Evolutionary conservation across 2,888 invertebrate genomes (phyloP), one percentile per base, ranked within the genome.

Genomic region (Cataglyphis rosenhaueri): DNA sequence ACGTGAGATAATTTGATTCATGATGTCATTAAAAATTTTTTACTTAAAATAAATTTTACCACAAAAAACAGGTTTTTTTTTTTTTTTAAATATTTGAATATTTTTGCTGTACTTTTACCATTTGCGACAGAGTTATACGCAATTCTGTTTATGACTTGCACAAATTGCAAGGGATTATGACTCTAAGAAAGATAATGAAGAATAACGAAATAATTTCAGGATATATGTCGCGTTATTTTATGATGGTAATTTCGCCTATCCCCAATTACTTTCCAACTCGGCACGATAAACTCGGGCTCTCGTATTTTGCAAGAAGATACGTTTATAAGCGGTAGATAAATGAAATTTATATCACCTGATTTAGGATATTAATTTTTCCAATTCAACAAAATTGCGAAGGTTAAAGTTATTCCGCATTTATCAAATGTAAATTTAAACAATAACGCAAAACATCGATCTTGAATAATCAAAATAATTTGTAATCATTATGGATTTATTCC

Each of bases 361-460:
- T 76, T 66, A n/a, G 15, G 25, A 55, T 12, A 10, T 25, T 15
- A 65, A 76, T 65, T 76, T 75, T 64, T 76, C 6, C 29, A 29
- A 66, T 57, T 55, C 12, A 10, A 18, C 25, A 52, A 62, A 65
- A 75, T 29, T 25, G 25, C 52, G n/a, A 15, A 55, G 48, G 1
- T 48, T 12, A 10, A 65, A 38, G 2, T 21, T 35, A 18, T 38
- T 32, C 10, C 21, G 21, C 32, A 25, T 10, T 62, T 74, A 32
- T 74, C 15, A 10, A 62, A 74, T 25, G 8, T 38, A 35, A 12
- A 25, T 41, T 65, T n/a, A 52, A 52, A 52, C n/a, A 55, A 21
- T 62, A 25, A 21, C 6, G 21, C 1, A 25, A 10, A 73, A 12
- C n/a, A n/a, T 35, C 25, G 21, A 8, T 35, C 18, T 1, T 25